phyloP scores from a whole-genome alignment of 53 echinoderm and acorn worm genomes.

The Mesocentrotus franciscanus region DNA sequence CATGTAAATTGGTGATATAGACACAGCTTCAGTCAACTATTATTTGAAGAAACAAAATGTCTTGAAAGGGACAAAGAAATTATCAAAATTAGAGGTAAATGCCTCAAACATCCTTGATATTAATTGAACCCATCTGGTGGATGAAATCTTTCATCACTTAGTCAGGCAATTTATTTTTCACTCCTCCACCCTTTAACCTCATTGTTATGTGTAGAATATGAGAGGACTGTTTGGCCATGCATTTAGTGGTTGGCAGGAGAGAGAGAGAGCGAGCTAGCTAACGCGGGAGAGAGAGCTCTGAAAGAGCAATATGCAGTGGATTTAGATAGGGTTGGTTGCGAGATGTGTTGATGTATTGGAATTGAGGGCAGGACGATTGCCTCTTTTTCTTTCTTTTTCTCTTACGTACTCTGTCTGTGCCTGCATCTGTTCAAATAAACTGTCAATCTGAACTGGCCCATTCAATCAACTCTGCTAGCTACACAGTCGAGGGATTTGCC shows the following conservation, averaged over 20 bases:
- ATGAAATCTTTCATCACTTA: neutral
- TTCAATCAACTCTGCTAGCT: conserved; percentile 57
- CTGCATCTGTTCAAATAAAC: conserved; percentile 70
- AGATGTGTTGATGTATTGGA: conserved; percentile 63
- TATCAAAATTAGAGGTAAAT: conserved; percentile 26
- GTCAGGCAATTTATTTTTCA: conserved; percentile 38
- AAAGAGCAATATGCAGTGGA: conserved; percentile 62
- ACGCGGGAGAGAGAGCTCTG: conserved; percentile 15
- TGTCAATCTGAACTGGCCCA: conserved; percentile 50
- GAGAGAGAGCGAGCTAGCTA: no score
- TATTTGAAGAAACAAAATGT: neutral
- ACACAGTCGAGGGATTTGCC: conserved; percentile 37
- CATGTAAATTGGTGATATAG: no score
- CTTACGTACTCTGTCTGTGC: neutral
- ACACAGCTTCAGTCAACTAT: no score
- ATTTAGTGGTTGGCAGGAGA: conserved; percentile 1
- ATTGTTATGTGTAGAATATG: conserved; percentile 27
- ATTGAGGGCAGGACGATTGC: conserved; percentile 33
- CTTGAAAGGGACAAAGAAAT: conserved; percentile 20
- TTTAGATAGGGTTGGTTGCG: conserved; percentile 54
- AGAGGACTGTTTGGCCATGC: conserved; percentile 30
- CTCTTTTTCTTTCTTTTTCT: conserved; percentile 8
- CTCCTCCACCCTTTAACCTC: neutral
- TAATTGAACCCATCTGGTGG: conserved; percentile 34
- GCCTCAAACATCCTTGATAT: conserved; percentile 31